A percentile compares a stretch with the other conserved stretches of the same genome.
Conservation (phyloP, 2,888 invertebrate species). For the Cerceris rybyensis region DNA sequence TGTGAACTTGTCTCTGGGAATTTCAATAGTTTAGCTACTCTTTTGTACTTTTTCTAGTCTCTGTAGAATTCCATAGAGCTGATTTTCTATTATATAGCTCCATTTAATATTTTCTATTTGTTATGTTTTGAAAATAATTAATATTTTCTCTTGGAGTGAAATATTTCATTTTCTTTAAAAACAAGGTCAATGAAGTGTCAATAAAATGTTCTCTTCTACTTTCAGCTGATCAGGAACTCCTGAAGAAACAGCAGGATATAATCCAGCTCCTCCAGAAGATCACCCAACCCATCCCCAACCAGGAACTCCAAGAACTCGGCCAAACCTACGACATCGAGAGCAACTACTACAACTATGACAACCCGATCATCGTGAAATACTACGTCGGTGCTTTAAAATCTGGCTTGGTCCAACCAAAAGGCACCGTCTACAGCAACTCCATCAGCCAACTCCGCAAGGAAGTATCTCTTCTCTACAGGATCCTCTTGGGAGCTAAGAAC, state of each 20-base stretch:
- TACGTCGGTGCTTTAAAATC: conserved; percentile 84
- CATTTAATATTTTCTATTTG: too few relatives aligned
- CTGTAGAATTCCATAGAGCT: too few relatives aligned
- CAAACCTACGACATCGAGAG: conserved; percentile 84
- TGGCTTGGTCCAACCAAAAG: conserved; percentile 84
- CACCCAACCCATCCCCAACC: conserved; percentile 85
- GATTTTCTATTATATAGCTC: too few relatives aligned
- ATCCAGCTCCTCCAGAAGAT: conserved; percentile 83
- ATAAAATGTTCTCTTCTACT: not conserved
- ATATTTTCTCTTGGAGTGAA: too few relatives aligned
- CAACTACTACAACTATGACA: conserved; percentile 84
- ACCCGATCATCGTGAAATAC: conserved; percentile 82
- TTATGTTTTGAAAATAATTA: too few relatives aligned
- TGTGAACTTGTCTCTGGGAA: too few relatives aligned
- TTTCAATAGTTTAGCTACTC: too few relatives aligned
- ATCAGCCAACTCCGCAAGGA: conserved; percentile 86
- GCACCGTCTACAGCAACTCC: conserved; percentile 85
- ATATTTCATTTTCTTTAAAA: too few relatives aligned
- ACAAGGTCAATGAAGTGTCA: not conserved
- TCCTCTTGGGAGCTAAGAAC: conserved; percentile 88
- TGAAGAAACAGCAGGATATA: conserved; percentile 83
- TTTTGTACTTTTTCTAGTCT: too few relatives aligned
- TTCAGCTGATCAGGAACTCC: conserved; percentile 84
- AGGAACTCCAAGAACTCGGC: conserved; percentile 84
- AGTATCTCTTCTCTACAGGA: conserved; percentile 86